These are phyloP conservation scores for Pantelozetes paolii DNA, from an alignment of 2,888 invertebrate genomes.

Conservation along the genomic window DNA sequence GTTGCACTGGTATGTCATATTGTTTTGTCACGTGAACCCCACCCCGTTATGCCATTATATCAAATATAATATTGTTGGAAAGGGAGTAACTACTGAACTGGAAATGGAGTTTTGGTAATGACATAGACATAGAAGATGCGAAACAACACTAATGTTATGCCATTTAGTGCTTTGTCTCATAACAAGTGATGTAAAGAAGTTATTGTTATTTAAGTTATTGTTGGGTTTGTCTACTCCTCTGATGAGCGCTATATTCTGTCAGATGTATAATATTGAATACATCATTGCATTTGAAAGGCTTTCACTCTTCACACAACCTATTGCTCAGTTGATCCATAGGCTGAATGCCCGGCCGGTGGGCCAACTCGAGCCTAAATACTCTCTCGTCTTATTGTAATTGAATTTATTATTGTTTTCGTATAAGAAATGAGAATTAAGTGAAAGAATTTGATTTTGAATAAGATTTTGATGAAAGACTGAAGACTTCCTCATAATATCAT, in stretches of 20 bases:
- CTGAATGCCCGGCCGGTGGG: not conserved
- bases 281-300: not conserved
- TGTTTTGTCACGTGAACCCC: constrained; percentile 35
- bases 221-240: constrained; percentile 23
- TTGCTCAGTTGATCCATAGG: not conserved
- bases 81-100: constrained; percentile 7
- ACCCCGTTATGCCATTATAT: constrained; percentile 31
- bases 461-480: no score
- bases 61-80: constrained; percentile 21
- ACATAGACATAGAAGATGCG: not conserved
- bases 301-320: not conserved
- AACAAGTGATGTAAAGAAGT: constrained; percentile 30
- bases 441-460: no score
- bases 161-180: constrained; percentile 5
- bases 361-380: not conserved
- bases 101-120: constrained; percentile 13
- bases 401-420: not conserved
- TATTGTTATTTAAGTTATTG: constrained; percentile 27
- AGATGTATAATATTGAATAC: constrained; percentile 9
- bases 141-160: not conserved
- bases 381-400: not conserved
- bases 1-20: constrained; percentile 28
- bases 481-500: no score
- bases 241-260: no score
- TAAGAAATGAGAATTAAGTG: not conserved